Percentiles rank a stretch among this genome's conserved stretches.
Evolutionary conservation across 2,797 vertebrate species (phyloP).

Genomic region (Acipenser transmontanus): DNA sequence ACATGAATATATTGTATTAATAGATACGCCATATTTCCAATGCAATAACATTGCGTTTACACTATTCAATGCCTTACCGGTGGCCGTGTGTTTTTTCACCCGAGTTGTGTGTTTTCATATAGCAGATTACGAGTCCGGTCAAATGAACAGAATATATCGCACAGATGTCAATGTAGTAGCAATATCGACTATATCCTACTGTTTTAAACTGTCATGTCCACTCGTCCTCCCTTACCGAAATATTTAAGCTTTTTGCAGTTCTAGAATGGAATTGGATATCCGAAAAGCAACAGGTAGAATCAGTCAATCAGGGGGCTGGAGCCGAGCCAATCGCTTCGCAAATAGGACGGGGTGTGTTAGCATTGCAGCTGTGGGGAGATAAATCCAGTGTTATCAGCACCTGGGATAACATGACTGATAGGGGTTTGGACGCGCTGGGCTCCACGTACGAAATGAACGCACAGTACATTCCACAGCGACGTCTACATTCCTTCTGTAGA

Average conservation of each 20-base stretch:
- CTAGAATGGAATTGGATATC: background rate
- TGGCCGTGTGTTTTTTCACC: no score
- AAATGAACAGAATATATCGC: background rate
- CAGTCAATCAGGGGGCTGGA: background rate
- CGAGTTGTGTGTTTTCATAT: background rate
- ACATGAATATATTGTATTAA: no score
- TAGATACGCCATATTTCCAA: no score
- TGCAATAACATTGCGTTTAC: no score
- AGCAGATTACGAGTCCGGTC: background rate
- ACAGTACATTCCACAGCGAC: background rate
- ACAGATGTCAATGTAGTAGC: no score
- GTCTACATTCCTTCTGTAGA: background rate
- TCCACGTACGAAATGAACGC: background rate
- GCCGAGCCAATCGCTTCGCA: background rate
- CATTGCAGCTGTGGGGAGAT: background rate
- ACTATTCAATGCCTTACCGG: background rate
- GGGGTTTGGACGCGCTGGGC: background rate
- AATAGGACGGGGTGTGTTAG: background rate
- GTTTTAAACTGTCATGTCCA: no score
- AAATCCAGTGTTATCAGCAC: background rate
- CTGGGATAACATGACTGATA: background rate
- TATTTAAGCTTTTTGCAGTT: no score
- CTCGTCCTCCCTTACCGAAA: no score
- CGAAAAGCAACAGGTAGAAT: background rate
- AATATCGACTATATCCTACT: no score